Conservation (phyloP, 2,888 invertebrate species). For the Sicus ferrugineus region DNA sequence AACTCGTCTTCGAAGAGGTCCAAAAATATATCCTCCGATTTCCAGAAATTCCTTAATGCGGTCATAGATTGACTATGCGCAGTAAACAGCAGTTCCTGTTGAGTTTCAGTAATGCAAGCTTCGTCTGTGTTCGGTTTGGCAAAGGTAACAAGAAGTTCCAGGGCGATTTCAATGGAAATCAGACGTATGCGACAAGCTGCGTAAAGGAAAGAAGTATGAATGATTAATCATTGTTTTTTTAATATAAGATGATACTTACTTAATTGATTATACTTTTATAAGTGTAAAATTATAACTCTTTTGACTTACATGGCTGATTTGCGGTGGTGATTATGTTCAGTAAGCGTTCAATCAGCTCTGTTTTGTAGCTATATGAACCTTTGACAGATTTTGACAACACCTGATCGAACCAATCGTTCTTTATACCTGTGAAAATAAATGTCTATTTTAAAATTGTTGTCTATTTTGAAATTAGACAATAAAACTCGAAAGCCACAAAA, state of each 20-base stretch:
- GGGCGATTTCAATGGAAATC: slow-evolving; percentile 88
- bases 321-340: slow-evolving; percentile 83
- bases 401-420: slow-evolving; percentile 80
- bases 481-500: no score
- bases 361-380: slow-evolving; percentile 78
- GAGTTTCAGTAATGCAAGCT: slow-evolving; percentile 64
- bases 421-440: slow-evolving; percentile 79
- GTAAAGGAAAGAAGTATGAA: slow-evolving; percentile 6
- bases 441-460: no score
- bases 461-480: no score
- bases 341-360: slow-evolving; percentile 81
- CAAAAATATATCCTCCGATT: slow-evolving; percentile 96
- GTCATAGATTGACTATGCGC: slow-evolving; percentile 84
- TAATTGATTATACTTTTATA: neutral
- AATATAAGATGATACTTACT: neutral
- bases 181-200: slow-evolving; percentile 86
- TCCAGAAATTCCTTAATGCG: slow-evolving; percentile 89
- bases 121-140: slow-evolving; percentile 60
- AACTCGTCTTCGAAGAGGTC: slow-evolving; percentile 99
- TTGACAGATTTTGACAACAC: slow-evolving; percentile 72
- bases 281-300: neutral
- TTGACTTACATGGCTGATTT: slow-evolving; percentile 81
- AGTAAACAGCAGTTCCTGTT: slow-evolving; percentile 70
- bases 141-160: slow-evolving; percentile 79
- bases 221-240: neutral